phyloP scores from a whole-genome alignment of 2,113 vertebrate species.

The Heliornis fulica region DNA sequence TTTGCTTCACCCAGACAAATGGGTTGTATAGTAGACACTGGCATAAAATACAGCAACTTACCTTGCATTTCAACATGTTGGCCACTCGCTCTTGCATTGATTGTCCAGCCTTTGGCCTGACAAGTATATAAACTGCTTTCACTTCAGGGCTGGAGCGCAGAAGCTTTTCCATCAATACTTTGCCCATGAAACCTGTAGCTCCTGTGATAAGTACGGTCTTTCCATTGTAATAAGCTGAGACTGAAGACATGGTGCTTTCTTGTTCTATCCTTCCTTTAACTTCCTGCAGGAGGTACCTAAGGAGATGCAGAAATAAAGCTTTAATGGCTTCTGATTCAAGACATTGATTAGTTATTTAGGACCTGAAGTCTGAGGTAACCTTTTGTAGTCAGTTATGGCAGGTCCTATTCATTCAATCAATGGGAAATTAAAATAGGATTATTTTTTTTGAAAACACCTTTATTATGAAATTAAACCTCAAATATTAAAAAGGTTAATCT shows the following conservation, averaged over 20 bases:
- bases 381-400: not conserved
- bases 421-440: not conserved
- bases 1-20: not conserved
- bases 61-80: slow-evolving; percentile 91
- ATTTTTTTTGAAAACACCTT: not conserved
- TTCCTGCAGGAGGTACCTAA: slow-evolving; percentile 66
- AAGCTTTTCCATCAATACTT: slow-evolving; percentile 93
- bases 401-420: not conserved
- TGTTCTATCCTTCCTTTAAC: not conserved
- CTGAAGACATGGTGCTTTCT: slow-evolving; percentile 77
- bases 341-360: not conserved
- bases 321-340: not conserved
- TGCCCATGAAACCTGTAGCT: slow-evolving; percentile 95
- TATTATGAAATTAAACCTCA: not conserved
- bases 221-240: slow-evolving; percentile 85
- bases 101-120: slow-evolving; percentile 90
- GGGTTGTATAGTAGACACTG: not conserved
- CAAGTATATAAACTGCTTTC: slow-evolving; percentile 86
- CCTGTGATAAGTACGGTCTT: slow-evolving; percentile 91
- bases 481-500: not conserved
- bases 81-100: slow-evolving; percentile 86
- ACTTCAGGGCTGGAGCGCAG: slow-evolving; percentile 88
- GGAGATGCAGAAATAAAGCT: not conserved
- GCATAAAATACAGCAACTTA: slow-evolving; percentile 28
- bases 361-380: not conserved